A percentile compares a stretch with the other conserved stretches of the same genome.
Evolutionary conservation across 2,113 vertebrate genomes (phyloP).

Genomic region (Apteryx mantelli): DNA sequence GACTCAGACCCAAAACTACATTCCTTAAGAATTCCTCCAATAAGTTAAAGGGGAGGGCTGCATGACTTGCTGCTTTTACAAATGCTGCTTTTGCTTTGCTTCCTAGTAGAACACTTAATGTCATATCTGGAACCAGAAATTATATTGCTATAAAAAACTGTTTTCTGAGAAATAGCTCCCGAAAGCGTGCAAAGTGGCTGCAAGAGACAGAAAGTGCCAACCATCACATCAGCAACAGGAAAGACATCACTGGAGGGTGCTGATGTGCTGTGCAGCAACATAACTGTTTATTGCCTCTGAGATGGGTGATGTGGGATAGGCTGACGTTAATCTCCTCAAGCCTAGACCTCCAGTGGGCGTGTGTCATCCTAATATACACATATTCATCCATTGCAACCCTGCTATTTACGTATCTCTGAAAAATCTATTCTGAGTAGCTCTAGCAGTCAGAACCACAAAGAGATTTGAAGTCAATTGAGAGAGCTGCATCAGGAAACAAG

Average conservation of each 20-base stretch:
- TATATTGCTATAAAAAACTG: not conserved
- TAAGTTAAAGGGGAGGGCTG: not conserved
- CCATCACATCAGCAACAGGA: not conserved
- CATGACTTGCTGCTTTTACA: not conserved
- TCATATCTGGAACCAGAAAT: not conserved
- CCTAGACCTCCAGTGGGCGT: not conserved
- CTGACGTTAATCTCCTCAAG: not conserved
- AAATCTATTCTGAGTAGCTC: not conserved
- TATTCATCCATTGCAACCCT: not conserved
- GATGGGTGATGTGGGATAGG: not conserved
- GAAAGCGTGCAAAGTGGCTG: not conserved
- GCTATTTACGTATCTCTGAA: not conserved
- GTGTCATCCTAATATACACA: fast-evolving
- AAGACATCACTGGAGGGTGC: not conserved
- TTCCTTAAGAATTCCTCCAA: not conserved
- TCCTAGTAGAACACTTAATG: not conserved
- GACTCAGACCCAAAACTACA: not conserved
- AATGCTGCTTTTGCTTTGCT: not conserved
- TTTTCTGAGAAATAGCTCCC: not conserved
- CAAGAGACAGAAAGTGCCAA: not conserved
- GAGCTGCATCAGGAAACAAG: not conserved
- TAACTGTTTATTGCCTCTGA: not conserved
- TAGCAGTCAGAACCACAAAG: not conserved
- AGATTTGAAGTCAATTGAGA: not conserved
- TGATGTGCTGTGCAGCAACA: not conserved